Base-by-base conservation (phyloP, 2,888 invertebrate species). In the Aethes cnicana region DNA sequence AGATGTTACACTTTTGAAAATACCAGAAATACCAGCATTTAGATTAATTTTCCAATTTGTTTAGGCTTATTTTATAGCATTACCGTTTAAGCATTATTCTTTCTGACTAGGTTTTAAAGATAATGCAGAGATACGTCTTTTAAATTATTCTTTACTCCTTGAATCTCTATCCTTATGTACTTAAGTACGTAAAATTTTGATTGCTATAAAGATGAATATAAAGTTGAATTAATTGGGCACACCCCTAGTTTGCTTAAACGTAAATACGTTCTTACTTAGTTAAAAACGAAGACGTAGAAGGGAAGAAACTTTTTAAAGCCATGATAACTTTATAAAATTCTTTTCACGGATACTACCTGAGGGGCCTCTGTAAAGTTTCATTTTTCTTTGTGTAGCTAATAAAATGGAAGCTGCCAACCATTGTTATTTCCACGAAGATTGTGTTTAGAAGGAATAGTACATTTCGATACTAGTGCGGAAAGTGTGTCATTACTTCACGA, bases 311-410 rank as follows among this genome's bases (percentile, higher is more conserved):
- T 56, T 56, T 18, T 26, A 50, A 55, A 53, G 58, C 53, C 56
- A 56, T 44, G 54, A 47, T 39, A 61, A 61, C 48, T 62, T 62
- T 57, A 59, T 58, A 63, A 62, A 59, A 63, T 62, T 61, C 59
- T 58, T 49, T 58, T 58, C 63, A 53, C 56, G 53, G 47, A 43
- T 46, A 42, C 47, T 58, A 62, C 57, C 62, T 58, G 60, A 44
- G 55, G 36, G 55, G 42, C 49, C 43, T 50, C 49, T 18, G 33
- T 43, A 39, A 50, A 62, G 54, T 53, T 54, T 54, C 47, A 47
- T 46, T 53, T 49, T 32, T 50, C 44, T 50, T 43, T 54, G 53
- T 47, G 41, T 14, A 43, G 47, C 49, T 50, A 46, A 50, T 35
- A 50, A 46, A 49, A 46, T 11, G 39, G 50, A 53, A 47, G 43